Base-by-base conservation (phyloP, 2,113 vertebrate species). In the Galemys pyrenaicus region DNA sequence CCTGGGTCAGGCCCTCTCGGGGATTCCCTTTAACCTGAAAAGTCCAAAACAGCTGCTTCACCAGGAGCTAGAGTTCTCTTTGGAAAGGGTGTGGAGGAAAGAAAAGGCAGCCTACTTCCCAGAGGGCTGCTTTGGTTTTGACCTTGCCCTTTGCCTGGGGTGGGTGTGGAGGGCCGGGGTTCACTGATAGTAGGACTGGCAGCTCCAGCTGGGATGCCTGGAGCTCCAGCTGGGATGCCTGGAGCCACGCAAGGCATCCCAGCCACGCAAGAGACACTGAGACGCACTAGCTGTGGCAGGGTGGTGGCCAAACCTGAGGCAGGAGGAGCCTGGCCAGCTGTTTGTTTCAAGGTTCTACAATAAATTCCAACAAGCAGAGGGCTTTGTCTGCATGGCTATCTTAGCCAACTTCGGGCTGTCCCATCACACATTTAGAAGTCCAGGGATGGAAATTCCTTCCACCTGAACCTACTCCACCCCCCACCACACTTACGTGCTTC, bases 351-450 rank as follows among this genome's bases (percentile, higher is more conserved):
- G 8, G 15, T 44, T 16, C 9, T 12, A 24, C 26, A 17, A 37
- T 54, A 22, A 30, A 0, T 24, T 32, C 17, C 77, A 30, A 39
- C 75, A 13, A 0, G 32, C 19, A 10, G 60, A 15, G 20, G 58
- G 49, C 2, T 6, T 2, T 16, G 20, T 2, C 37, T 16, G 16
- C 5, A 51, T 2, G 28, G 19, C 0, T 9, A 1, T 39, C 77
- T 58, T 5, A 2, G 65, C 24, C 46, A 39, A 28, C 70, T 19
- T 35, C 12, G 68, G 0, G n/a, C 49, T 17, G 8, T 5, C n/a
- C 28, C 8, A 0, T 30, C 15, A 3, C 9, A 35, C 32, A 37
- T 24, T 28, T 6, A 8, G 73, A 30, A 44, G 46, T 56, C 56
- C 39, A 32, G 73, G 62, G 62, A 5, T 39, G 41, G 17, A 15